Evolutionary conservation across 53 echinoderm and acorn worm genomes (phyloP), one percentile per base, ranked within the genome.

Genomic region (Temnopleurus reevesii): DNA sequence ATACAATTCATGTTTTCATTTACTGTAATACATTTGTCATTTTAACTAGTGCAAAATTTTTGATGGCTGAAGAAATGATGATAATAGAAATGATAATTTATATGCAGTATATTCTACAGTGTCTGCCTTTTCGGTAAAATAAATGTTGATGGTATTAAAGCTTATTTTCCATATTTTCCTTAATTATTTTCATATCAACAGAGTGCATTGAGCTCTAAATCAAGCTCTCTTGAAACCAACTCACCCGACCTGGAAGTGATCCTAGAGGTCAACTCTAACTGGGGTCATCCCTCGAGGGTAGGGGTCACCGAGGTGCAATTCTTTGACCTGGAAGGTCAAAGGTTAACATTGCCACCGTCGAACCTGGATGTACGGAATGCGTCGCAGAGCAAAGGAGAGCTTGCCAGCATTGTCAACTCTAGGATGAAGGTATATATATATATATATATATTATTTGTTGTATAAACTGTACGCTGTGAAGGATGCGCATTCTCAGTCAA

Each of bases 281-380:
- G 98, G 98, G 94, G 98, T 18, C 98, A 97, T 89, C 81, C 94
- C 7, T 90, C 80, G 28, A 77, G 95, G 46, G 89, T 97, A 36
- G 98, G 98, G 19, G 91, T 97, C 29, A 97, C 98, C 4, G 98
- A 97, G 53, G 93, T 97, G 31, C 95, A 97, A 89, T 92, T 97
- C 86, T 95, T 92, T 91, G 92, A 92, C 77, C 66, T 26, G 8
- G 46, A 86, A 18, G 93, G 95, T 9, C 93, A 92, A 54, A 92
- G 83, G 81, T 79, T 97, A 34, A 38, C 33, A 19, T 38, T 97
- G 26, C 90, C 46, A 13, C 90, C 94, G 31, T 89, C 86, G 9
- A 58, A 89, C 28, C 79, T 95, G 18, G 59, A 86, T 25, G 92
- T 92, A 1, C 24, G 49, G 9, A 91, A 91, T 81, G 90, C 90